Base-by-base conservation (phyloP, 2,888 invertebrate genomes). In the Cryptocephalus moraei region DNA sequence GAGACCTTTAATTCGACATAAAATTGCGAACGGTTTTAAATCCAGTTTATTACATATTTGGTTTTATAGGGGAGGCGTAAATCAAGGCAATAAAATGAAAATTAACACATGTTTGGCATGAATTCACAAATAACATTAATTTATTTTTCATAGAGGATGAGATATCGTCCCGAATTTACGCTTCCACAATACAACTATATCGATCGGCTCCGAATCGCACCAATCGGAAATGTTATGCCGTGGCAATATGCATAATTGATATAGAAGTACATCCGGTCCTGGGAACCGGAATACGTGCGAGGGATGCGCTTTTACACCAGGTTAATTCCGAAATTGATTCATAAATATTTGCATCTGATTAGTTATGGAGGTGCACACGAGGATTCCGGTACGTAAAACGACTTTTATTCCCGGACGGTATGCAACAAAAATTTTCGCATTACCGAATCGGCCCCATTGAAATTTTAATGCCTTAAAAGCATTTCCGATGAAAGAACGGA, bases 21-120 rank as follows among this genome's bases (percentile, higher is more conserved):
- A 2, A 22, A 22, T 22, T 6, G 45, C 47, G 33, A 45, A 44
- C 42, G 41, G 50, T 53, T 54, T 57, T 55, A 53, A 55, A 60
- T 58, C 56, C 54, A 48, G 44, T 43, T 51, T 54, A 59, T 52
- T 53, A 56, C 62, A 51, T 58, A 61, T 59, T 62, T 55, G 56
- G 57, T 59, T 62, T 62, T 57, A 59, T 58, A 41, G 55, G 52
- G 42, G 51, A 52, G 42, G 51, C 50, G 58, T 63, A 62, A 63
- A 63, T 62, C 61, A 56, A 48, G 51, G 58, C 56, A 57, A 62
- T 62, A 62, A 63, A 63, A 62, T 58, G 57, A 62, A 36, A 63
- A 63, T 62, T 62, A 59, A 62, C 62, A 62, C 60, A 59, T 62
- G 62, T 61, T 58, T 58, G 57, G 55, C 60, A 61, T 62, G 60